A percentile compares a stretch with the other conserved stretches of the same genome.
These are phyloP conservation scores for Caiman crocodilus DNA, from an alignment of 2,797 vertebrate genomes.

Conservation along the genomic window DNA sequence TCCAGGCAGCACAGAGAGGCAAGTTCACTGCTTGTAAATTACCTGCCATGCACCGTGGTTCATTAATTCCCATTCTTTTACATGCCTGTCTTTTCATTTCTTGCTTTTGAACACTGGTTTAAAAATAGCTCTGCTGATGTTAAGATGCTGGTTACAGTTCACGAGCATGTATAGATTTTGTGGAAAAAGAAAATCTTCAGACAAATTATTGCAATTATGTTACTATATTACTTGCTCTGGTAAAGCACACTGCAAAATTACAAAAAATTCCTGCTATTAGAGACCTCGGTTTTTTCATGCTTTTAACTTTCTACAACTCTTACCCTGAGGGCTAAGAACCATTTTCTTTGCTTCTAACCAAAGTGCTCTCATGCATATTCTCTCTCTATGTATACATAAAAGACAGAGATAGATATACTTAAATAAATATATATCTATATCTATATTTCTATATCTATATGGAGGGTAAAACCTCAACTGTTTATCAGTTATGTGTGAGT, in stretches of 20 bases:
- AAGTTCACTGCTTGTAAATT: background rate
- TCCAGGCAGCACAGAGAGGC: background rate
- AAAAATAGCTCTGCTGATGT: background rate
- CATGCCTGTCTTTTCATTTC: background rate
- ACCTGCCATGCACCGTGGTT: background rate
- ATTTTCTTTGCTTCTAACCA: background rate
- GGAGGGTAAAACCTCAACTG: background rate
- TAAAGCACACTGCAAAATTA: background rate
- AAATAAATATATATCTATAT: too few relatives aligned
- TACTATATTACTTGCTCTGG: background rate
- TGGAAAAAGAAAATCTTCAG: background rate
- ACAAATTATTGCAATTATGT: accelerated
- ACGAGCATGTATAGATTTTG: background rate
- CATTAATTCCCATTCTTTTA: background rate
- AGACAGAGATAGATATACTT: background rate
- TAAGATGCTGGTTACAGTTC: background rate
- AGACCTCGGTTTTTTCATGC: background rate
- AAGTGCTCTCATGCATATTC: background rate
- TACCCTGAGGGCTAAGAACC: background rate
- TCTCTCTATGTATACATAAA: background rate
- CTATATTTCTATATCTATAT: too few relatives aligned
- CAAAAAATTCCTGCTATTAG: background rate
- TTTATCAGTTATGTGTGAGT: background rate
- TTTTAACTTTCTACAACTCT: background rate
- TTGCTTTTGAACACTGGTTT: background rate